Base-by-base conservation (phyloP, 92 coral and sea anemone species). In the Bergia puertoricense region DNA sequence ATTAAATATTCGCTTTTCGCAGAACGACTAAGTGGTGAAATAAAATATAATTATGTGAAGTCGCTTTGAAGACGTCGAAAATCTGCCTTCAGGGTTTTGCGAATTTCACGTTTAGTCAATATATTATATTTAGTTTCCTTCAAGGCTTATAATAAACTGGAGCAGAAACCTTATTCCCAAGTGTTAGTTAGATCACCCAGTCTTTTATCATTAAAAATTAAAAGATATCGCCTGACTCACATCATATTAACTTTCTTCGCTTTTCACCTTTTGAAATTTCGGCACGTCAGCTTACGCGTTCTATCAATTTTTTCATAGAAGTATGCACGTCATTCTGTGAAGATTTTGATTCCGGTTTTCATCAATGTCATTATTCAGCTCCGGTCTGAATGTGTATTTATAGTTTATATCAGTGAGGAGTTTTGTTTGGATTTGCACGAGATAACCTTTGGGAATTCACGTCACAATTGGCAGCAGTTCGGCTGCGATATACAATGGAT, bases 141-240 rank as follows among this genome's bases (percentile, higher is more conserved):
- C 2, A 72, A 10, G 13, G 42, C 8, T 42, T 74, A 36, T 20
- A 6, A 30, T 36, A 44, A 14, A 43, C 11, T 84, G 3, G 3
- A 46, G 13, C 3, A 11, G 16, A 23, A 45, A 45, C 13, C 41
- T 36, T 48, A 9, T 45, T 11, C 51, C 16, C 23, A 23, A 30
- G 8, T 5, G 2, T 54, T 11, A 0, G 42, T 15, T 8, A 40
- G 79, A 16, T 76, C 46, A 76, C 23, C 54, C 11, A 36, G 41
- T 84, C 22, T 48, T 38, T 1, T 59, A 56, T 13, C 46, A 80
- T 80, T 80, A 80, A 80, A 79, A 56, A 80, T 80, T 80, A 54
- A 80, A 37, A 39, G 36, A 2, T 15, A 39, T 80, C n/a, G 44
- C 51, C 48, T 8, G 15, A 13, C 14, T 37, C 7, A 37, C 30